These are phyloP conservation scores for Macrophya alboannulata DNA, from an alignment of 2,888 invertebrate genomes.

Conservation along the genomic window DNA sequence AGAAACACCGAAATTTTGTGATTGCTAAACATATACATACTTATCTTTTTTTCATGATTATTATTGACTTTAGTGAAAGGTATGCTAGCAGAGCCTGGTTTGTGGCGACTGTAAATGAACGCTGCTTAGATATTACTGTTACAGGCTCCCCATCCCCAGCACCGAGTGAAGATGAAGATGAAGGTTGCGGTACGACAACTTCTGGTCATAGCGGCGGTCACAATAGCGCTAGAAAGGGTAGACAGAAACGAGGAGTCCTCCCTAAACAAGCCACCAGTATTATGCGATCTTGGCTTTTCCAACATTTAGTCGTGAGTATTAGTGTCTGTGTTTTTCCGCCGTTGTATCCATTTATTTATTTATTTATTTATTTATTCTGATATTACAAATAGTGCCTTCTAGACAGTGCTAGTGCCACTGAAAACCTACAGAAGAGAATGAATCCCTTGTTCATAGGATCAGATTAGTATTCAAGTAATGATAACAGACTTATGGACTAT, in stretches of 20 bases:
- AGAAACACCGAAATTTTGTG: neutral
- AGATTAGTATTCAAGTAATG: too few species aligned
- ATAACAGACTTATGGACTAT: too few species aligned
- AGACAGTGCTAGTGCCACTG: too few species aligned
- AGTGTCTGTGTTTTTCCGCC: constrained; percentile 28
- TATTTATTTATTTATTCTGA: too few species aligned
- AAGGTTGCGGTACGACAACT: constrained; percentile 76
- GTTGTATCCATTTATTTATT: too few species aligned
- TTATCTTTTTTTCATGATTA: neutral
- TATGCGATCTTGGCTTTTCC: constrained; percentile 98
- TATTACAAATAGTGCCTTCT: too few species aligned
- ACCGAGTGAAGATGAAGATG: constrained; percentile 79
- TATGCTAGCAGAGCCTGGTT: constrained; percentile 21
- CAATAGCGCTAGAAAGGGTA: constrained; percentile 81
- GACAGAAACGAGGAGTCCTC: constrained; percentile 94
- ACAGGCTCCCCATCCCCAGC: constrained; percentile 85
- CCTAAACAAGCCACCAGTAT: constrained; percentile 98
- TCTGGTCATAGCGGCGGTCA: constrained; percentile 81
- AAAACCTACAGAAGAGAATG: too few species aligned
- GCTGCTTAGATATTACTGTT: constrained; percentile 75
- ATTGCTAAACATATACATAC: neutral
- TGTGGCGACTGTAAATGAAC: constrained; percentile 54
- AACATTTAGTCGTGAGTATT: constrained; percentile 93
- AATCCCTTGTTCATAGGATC: too few species aligned
- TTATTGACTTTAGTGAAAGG: constrained; percentile 14